Evolutionary conservation across 2,113 vertebrate species (phyloP), one percentile per base, ranked within the genome.

Genomic region (Heteronetta atricapilla): DNA sequence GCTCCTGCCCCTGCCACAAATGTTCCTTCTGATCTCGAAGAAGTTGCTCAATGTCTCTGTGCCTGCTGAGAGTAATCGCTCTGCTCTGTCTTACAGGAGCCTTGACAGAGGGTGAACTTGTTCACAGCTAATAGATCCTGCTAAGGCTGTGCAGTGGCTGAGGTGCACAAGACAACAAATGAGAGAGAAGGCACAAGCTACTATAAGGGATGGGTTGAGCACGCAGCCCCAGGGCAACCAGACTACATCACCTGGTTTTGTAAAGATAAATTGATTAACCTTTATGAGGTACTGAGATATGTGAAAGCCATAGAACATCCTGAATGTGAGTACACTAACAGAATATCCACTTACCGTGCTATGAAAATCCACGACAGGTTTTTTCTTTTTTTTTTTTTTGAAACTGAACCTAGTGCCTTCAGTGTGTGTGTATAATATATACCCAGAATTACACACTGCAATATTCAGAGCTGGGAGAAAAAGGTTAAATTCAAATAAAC

Each of bases 181-280:
- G 28, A 62, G 70, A 31, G 34, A 18, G 26, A 80, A 69, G 7
- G 28, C 44, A 82, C 38, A 74, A 86, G 50, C 46, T 53, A 33
- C 53, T 73, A 0, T 34, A 52, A 89, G 50, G 62, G 33, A 17
- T 21, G 68, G 53, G 31, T 7, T 82, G 38, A 87, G 62, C 34
- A 62, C 9, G 18, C 8, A 8, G n/a, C 25, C 26, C 44, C 33
- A 74, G 74, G 60, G 64, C 59, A 92, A 67, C 64, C 18, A 88
- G 73, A 34, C 50, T 84, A 19, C 3, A 1, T 79, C 6, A 2
- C 53, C 38, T 78, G 17, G 15, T 34, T 89, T 81, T 69, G 11
- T 73, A 76, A 83, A 75, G 67, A 89, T 85, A 91, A 82, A 93
- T 48, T 70, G 70, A 86, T 89, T 75, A 81, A 82, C 82, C 60